Conservation (phyloP, 30 jellyfish, hydroid and myxozoan species). For the Mastigias papua region DNA sequence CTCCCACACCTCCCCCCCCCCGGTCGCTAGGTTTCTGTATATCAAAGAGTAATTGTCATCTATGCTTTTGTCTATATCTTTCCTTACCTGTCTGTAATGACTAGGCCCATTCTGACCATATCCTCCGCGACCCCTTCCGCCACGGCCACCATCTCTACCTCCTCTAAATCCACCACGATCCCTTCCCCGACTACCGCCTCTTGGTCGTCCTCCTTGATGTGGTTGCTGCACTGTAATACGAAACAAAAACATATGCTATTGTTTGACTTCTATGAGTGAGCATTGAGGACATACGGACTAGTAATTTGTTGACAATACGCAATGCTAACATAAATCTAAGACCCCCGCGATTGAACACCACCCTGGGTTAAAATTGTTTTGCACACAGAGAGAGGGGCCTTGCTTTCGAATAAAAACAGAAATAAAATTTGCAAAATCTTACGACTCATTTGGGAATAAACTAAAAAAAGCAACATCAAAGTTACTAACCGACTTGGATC, state of each 20-base stretch:
- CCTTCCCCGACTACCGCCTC: slow-evolving; percentile 63
- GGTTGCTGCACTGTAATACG: slow-evolving; percentile 3
- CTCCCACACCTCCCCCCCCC: no score
- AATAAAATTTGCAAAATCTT: not conserved
- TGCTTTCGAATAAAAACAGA: not conserved
- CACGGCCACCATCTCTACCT: slow-evolving; percentile 89
- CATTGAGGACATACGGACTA: no score
- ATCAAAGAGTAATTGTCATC: no score
- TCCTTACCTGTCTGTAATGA: slow-evolving; percentile 54
- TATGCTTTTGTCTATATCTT: no score
- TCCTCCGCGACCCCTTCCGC: slow-evolving; percentile 96
- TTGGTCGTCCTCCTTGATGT: slow-evolving; percentile 65
- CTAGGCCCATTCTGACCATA: slow-evolving; percentile 61
- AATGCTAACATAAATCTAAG: not conserved
- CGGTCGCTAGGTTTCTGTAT: no score
- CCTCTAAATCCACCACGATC: slow-evolving; percentile 85
- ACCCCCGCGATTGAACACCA: not conserved
- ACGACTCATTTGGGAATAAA: not conserved
- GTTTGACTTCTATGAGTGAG: no score
- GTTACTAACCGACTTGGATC: not conserved
- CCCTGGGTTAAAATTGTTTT: not conserved
- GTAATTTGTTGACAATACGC: no score
- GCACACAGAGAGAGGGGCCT: not conserved
- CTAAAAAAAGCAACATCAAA: not conserved
- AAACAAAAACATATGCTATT: not conserved